Percentiles rank a stretch among this genome's conserved stretches.
phyloP scores from a whole-genome alignment of 1,140 invertebrate species.

The Oedothorax gibbosus region DNA sequence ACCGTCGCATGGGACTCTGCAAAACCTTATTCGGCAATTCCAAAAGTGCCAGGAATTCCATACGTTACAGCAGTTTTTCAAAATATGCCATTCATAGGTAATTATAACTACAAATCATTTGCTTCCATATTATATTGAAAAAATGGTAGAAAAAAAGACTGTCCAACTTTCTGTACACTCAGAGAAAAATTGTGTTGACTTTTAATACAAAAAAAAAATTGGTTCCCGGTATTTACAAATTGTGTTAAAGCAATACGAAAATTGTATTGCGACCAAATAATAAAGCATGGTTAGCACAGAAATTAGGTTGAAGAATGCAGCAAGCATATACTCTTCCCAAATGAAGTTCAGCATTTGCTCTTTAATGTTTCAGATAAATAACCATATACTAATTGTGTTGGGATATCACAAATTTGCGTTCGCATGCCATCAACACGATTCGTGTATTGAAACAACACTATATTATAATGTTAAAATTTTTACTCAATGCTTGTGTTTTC shows the following conservation, averaged over 20 bases:
- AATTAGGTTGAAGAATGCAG: no score
- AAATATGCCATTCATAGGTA: constrained; percentile 23
- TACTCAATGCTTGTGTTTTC: no score
- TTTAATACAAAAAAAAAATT: background rate
- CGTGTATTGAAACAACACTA: no score
- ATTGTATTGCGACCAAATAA: background rate
- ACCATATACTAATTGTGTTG: no score
- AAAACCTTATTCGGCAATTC: constrained; percentile 29
- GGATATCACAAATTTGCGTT: no score
- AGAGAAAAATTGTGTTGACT: background rate
- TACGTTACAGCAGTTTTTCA: background rate
- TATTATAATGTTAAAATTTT: no score
- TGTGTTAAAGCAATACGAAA: background rate
- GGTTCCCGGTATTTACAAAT: background rate
- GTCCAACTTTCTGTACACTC: background rate
- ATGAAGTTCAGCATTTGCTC: no score
- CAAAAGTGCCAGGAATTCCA: background rate
- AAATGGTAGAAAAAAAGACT: background rate
- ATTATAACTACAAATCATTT: background rate
- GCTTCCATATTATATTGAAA: background rate
- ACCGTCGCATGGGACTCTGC: background rate
- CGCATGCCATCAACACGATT: no score
- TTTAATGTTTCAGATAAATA: no score
- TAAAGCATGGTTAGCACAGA: no score
- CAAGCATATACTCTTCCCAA: no score